Evolutionary conservation across 2,797 vertebrate genomes (phyloP), one percentile per base, ranked within the genome.

Genomic region (Cryptoprocta ferox): DNA sequence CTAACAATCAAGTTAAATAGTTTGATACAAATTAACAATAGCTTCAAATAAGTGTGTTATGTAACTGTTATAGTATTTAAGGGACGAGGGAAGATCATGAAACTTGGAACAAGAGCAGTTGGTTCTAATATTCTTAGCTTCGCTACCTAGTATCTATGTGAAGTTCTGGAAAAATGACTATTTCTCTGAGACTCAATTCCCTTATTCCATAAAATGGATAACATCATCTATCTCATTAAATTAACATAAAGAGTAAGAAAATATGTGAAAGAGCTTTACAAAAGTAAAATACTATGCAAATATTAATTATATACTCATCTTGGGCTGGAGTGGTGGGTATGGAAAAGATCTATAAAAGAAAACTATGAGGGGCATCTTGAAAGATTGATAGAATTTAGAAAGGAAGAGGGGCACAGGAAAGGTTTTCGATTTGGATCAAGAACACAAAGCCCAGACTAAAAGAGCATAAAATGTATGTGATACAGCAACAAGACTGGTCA

Each of bases 361-460:
- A 93, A 90, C 45, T 63, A 5, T 86, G 35, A 95, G 42, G 18
- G 45, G 89, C 8, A 35, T 50, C 56, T 71, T 90, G 28, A 86
- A 96, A 79, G 48, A 88, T 11, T 73, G 24, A 75, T 53, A 70
- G 19, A 68, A 92, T 95, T 92, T 53, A 92, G 76, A 61, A 65
- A 90, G 35, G 65, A 45, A 83, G 73, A 66, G 2, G 78, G 32
- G 42, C 63, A 87, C 1, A 13, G 10, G 14, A 28, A 53, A 2
- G 37, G 53, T 63, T 63, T 92, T 75, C 7, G 42, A 81, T 65
- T 70, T 81, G 75, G 2, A 80, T 26, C 39, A 68, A 56, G 37
- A 85, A 91, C 10, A 88, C 30, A 86, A 94, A 91, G 87, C 35
- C 73, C 42, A 35, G 21, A 53, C 9, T 37, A n/a, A 92, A 86